Evolutionary conservation across 2,888 invertebrate genomes (phyloP).

Genomic region (Limenitis camilla): DNA sequence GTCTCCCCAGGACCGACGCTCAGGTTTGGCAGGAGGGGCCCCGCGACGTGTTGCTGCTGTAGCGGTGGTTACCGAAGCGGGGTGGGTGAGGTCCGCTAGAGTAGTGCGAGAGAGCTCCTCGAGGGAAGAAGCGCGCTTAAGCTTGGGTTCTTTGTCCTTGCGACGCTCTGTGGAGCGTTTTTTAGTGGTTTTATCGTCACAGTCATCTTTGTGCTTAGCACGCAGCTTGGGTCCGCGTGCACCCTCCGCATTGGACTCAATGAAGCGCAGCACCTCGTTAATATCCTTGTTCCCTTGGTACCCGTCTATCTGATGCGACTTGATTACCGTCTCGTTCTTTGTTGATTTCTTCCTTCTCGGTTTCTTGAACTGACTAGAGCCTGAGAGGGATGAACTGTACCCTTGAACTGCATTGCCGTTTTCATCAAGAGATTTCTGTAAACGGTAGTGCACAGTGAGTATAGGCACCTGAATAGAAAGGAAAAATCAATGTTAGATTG

Average conservation of each 20-base stretch:
- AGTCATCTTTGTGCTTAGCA: slow-evolving; percentile 59
- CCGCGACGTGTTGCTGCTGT: slow-evolving; percentile 22
- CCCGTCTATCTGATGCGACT: slow-evolving; percentile 81
- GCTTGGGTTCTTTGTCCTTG: slow-evolving; percentile 55
- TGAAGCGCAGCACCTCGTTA: slow-evolving; percentile 84
- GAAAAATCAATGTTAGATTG: slow-evolving; percentile 32
- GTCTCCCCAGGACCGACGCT: slow-evolving; percentile 81
- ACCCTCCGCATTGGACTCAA: slow-evolving; percentile 76
- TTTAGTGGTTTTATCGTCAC: slow-evolving; percentile 61
- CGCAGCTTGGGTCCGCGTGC: slow-evolving; percentile 51
- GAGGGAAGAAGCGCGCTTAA: slow-evolving; percentile 84
- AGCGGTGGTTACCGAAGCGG: slow-evolving; percentile 74
- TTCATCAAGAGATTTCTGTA: slow-evolving; percentile 83
- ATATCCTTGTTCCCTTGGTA: slow-evolving; percentile 86
- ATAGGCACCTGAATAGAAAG: slow-evolving; percentile 35
- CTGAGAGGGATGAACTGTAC: slow-evolving; percentile 63
- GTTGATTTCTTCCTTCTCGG: slow-evolving; percentile 75
- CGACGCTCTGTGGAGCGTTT: slow-evolving; percentile 69
- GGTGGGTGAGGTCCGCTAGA: slow-evolving; percentile 79
- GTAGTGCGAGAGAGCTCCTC: slow-evolving; percentile 87
- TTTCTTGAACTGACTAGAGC: slow-evolving; percentile 72
- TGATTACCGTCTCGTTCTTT: slow-evolving; percentile 74
- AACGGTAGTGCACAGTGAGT: slow-evolving; percentile 38
- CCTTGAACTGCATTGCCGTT: slow-evolving; percentile 84
- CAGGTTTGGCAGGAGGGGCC: slow-evolving; percentile 46